Percentiles rank a stretch among this genome's conserved stretches.
Conservation (phyloP, 2,113 vertebrate species). For the Ivindomyrus marchei region DNA sequence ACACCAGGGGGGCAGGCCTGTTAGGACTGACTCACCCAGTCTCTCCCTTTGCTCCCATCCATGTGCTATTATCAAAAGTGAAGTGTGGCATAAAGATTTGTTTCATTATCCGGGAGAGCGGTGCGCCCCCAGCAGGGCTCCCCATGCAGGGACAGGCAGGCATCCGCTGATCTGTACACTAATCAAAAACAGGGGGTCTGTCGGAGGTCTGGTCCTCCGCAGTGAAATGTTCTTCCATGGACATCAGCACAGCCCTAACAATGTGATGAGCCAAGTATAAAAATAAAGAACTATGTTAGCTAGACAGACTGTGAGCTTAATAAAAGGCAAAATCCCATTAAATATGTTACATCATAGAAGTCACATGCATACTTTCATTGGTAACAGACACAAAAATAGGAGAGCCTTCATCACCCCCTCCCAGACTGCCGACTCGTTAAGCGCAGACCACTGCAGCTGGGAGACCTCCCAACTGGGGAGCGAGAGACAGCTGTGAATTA, state of each 20-base stretch:
- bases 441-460: background rate
- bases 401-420: background rate
- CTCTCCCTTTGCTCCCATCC: background rate
- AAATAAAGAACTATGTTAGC: background rate
- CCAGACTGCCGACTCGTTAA: background rate
- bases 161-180: background rate
- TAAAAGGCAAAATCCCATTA: background rate
- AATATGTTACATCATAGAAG: background rate
- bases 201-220: background rate
- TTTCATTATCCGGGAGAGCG: background rate
- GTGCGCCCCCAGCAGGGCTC: background rate
- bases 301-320: background rate
- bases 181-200: background rate
- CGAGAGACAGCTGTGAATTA: background rate
- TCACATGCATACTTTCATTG: background rate
- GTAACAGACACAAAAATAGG: background rate
- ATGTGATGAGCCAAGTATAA: background rate
- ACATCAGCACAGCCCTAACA: background rate
- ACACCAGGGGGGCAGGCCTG: background rate
- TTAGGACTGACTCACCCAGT: background rate
- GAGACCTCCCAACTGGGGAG: background rate
- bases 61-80: background rate
- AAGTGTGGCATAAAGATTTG: background rate
- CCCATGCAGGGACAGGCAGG: background rate
- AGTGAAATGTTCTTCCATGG: background rate